Base-by-base conservation (phyloP, 2,113 vertebrate species). In the Mirza zaza region DNA sequence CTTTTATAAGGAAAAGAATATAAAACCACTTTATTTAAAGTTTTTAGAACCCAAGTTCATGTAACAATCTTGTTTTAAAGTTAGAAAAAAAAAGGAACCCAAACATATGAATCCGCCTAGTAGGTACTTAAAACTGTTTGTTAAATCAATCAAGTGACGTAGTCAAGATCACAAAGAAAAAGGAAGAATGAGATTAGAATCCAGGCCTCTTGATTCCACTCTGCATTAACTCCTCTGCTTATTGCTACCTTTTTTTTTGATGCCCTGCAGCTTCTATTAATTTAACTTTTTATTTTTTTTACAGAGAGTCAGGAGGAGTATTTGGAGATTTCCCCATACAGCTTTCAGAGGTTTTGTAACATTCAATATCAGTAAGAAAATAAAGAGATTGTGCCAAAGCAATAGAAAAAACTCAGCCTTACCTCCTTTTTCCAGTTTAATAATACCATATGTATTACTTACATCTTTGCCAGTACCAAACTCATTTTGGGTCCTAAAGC, bases 401-500 rank as follows among this genome's bases (percentile, higher is more conserved):
- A n/a, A 70, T 68, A 85, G 70, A 95, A 87, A 92, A 67, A 45
- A 45, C 29, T 85, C 65, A 73, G 27, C 63, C 71, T 94, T 32
- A 32, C n/a, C 67, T 93, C 57, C 48, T 87, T 71, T 90, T 45
- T 79, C 57, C 12, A 55, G 39, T 23, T 71, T 70, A 91, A 91
- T 71, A 79, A 77, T 36, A 77, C 86, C 92, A 55, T 79, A 59
- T 80, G 84, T 52, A 93, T 20, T 63, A 73, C 61, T 77, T 63
- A 91, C 23, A 87, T 94, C 77, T 79, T 75, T 68, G n/a, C 25
- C 67, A 77, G 57, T 87, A 63, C 39, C 59, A 86, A 95, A 79
- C 25, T 50, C 91, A 75, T 75, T 76, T 83, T 91, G 93, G 91
- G 67, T 94, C 77, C 86, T 65, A 52, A 76, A 93, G 84, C 93